Conservation (phyloP, 2,113 vertebrate genomes). For the Atrichornis clamosus region DNA sequence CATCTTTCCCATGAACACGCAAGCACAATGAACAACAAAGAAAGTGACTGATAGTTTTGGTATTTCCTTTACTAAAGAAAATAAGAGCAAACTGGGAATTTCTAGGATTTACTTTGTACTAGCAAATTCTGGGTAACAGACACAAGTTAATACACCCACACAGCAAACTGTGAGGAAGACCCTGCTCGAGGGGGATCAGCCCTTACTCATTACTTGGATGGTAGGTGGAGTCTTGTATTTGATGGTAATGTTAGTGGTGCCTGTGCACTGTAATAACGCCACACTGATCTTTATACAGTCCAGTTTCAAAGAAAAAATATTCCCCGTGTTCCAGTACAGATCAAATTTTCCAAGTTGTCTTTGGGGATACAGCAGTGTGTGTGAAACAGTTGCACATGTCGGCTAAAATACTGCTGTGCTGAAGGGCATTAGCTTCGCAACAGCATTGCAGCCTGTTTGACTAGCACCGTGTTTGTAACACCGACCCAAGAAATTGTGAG, state of each 20-base stretch:
- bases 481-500: neutral
- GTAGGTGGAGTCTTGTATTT: neutral
- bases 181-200: rapidly evolving
- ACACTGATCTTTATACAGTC: neutral
- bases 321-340: neutral
- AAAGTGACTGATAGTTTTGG: neutral
- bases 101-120: neutral
- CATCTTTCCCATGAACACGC: neutral
- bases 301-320: neutral
- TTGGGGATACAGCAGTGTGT: neutral
- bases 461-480: neutral
- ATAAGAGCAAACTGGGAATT: neutral
- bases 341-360: neutral
- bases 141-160: neutral
- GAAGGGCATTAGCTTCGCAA: neutral
- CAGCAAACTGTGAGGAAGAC: neutral
- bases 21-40: neutral
- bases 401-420: neutral
- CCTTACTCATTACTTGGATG: neutral
- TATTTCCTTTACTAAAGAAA: neutral
- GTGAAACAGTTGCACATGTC: neutral
- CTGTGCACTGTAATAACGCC: rapidly evolving
- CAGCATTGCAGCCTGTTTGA: neutral
- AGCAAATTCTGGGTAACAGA: neutral
- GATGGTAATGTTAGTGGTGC: too few relatives aligned